These are phyloP conservation scores for Capromys pilorides DNA, from an alignment of 2,797 vertebrate species.

Conservation along the genomic window DNA sequence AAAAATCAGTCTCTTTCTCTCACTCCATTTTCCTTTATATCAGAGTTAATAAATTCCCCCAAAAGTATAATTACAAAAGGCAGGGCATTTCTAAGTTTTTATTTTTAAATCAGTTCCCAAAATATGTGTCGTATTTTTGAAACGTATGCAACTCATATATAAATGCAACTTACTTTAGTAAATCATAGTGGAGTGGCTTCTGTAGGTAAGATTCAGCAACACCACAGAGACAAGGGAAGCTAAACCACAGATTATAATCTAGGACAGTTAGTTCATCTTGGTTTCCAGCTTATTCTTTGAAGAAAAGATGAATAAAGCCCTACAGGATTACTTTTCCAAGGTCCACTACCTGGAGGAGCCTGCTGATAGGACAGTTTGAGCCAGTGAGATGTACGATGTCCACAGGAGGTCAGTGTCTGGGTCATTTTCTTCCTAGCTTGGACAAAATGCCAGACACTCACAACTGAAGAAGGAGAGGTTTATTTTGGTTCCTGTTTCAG, in stretches of 20 bases:
- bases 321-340: neutral
- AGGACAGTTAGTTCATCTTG: neutral
- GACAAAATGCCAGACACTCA: neutral
- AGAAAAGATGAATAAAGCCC: neutral
- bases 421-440: neutral
- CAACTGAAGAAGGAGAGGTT: neutral
- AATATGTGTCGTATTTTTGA: neutral
- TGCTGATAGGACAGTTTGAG: neutral
- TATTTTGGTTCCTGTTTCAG: neutral
- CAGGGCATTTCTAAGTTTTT: too few relatives aligned
- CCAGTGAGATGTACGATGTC: neutral
- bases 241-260: neutral
- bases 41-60: neutral
- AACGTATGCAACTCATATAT: neutral
- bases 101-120: neutral
- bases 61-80: slow-evolving; percentile 28
- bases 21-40: neutral
- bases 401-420: neutral
- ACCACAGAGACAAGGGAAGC: neutral
- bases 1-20: neutral
- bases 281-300: neutral
- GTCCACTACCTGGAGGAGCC: neutral
- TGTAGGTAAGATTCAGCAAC: neutral
- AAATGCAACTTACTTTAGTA: slow-evolving; percentile 12
- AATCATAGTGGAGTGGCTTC: neutral